Conservation (phyloP, 2,797 vertebrate genomes). For the Lycodopsis pacificus region DNA sequence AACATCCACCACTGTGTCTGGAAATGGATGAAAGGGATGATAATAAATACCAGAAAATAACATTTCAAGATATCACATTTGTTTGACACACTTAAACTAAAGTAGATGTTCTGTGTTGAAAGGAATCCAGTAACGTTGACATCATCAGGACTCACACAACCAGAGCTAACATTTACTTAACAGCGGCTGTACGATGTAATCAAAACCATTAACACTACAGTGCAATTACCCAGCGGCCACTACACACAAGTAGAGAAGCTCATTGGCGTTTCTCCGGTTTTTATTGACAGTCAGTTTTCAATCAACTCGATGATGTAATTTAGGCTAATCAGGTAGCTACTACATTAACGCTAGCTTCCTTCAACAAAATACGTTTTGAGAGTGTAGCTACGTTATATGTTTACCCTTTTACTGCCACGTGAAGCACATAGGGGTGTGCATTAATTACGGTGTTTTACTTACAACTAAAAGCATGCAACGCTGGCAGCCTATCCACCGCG, state of each 20-base stretch:
- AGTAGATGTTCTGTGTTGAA: background rate
- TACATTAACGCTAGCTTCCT: background rate
- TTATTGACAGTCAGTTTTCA: background rate
- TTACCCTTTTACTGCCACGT: background rate
- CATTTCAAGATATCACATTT: background rate
- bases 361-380: background rate
- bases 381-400: too few species aligned
- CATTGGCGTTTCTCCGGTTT: background rate
- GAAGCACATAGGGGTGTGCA: fast-evolving
- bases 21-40: background rate
- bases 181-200: background rate
- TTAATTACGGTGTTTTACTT: background rate
- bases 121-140: background rate
- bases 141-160: background rate
- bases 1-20: background rate
- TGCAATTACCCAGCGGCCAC: background rate
- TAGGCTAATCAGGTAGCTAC: constrained; percentile 13
- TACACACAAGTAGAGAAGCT: too few species aligned
- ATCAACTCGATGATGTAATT: background rate
- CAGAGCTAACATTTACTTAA: background rate
- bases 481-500: background rate
- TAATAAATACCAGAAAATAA: background rate
- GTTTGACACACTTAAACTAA: background rate
- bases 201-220: background rate
- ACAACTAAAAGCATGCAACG: background rate